Evolutionary conservation across 1,140 invertebrate species (phyloP), one percentile per base, ranked within the genome.

Genomic region (Scaptodrosophila lebanonensis): DNA sequence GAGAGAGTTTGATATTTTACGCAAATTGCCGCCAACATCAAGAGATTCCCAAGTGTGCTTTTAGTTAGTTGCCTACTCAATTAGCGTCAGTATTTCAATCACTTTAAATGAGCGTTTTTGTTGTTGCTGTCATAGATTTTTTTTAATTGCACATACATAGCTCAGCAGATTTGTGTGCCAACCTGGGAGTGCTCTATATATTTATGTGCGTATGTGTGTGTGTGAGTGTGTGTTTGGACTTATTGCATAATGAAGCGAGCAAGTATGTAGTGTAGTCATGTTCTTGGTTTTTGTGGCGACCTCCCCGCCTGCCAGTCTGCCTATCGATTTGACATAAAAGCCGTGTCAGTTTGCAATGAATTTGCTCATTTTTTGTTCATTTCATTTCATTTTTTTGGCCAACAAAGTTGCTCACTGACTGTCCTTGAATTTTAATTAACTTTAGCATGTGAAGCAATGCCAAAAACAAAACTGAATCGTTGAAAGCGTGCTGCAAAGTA

Each of bases 401-500:
- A 49, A 33, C n/a, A n/a, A n/a, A n/a, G n/a, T n/a, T n/a, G n/a
- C n/a, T 17, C 20, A 18, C 16, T 22, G 6, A 7, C 2, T 79
- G 75, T 82, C 73, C 73, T 79, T 79, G 73, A 82, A 73, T 68
- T 72, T 62, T 52, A 79, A 79, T 82, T 82, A 66, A 68, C 12
- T 61, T 61, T 50, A 3, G n/a, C 18, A 3, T 18, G 15, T 52
- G 16, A 15, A 25, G 9, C 35, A 54, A 13, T 33, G 47, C 3
- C 22, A 25, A 25, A 3, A 25, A 8, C 22, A 25, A 8, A 25
- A 25, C 3, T 25, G 3, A 25, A 25, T 3, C 3, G 22, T 25
- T 38, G 43, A 30, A 49, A 44, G 50, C 63, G 47, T 52, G 56
- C 49, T 68, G 18, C 32, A 50, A 65, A 25, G 12, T 30, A 18